Conservation (phyloP, 2,888 invertebrate genomes). For the Polydrusus tereticollis region DNA sequence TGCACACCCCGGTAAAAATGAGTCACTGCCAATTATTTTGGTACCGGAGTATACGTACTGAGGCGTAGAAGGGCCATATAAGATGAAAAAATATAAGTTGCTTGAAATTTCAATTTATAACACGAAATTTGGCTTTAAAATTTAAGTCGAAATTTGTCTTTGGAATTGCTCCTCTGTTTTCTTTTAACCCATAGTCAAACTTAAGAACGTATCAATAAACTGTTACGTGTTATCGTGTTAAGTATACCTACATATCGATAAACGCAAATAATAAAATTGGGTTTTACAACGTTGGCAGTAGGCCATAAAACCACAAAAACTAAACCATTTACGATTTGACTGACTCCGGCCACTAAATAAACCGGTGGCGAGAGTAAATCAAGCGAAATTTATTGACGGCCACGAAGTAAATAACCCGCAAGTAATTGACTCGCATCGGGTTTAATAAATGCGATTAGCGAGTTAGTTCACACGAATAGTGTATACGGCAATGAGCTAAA, state of each 20-base stretch:
- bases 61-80: too few species aligned
- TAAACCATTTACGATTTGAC: conserved; percentile 40
- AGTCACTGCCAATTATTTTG: too few species aligned
- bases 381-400: conserved; percentile 50
- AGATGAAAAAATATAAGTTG: too few species aligned
- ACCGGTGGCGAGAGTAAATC: conserved; percentile 49
- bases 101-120: too few species aligned
- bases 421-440: conserved; percentile 59
- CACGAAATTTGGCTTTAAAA: too few species aligned
- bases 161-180: too few species aligned
- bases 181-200: too few species aligned
- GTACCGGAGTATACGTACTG: too few species aligned
- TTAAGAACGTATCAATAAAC: too few species aligned
- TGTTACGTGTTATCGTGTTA: too few species aligned
- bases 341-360: conserved; percentile 47
- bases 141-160: too few species aligned
- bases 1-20: too few species aligned
- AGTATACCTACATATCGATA: conserved; percentile 6
- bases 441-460: conserved; percentile 61
- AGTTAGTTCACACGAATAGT: conserved; percentile 60
- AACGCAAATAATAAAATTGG: background rate
- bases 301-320: conserved; percentile 41
- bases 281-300: conserved; percentile 34
- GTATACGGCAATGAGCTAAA: conserved; percentile 53
- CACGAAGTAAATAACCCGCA: conserved; percentile 51